A percentile compares a stretch with the other conserved stretches of the same genome.
Conservation (phyloP, 2,797 vertebrate genomes). For the Lates japonicus region DNA sequence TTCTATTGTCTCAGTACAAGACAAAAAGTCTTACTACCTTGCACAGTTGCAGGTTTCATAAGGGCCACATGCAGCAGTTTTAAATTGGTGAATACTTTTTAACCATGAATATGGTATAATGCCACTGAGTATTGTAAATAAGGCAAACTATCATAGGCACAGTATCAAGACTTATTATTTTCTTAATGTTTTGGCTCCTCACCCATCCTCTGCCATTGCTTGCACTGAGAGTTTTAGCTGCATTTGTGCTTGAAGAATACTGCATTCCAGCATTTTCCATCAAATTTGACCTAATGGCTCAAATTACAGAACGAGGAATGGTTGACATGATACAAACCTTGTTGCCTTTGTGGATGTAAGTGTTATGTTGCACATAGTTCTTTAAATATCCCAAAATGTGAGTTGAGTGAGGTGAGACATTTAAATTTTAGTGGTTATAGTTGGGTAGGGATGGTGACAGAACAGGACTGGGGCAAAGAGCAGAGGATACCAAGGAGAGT, state of each 20-base stretch:
- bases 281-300: background rate
- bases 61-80: background rate
- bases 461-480: constrained; percentile 53
- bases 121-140: background rate
- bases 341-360: background rate
- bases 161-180: background rate
- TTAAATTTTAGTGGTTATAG: constrained; percentile 23
- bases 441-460: constrained; percentile 29
- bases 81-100: background rate
- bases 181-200: background rate
- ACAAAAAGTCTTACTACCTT: background rate
- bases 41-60: background rate
- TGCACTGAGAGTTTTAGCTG: background rate
- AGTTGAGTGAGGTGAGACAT: background rate
- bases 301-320: background rate
- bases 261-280: background rate
- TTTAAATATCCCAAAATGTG: constrained; percentile 11
- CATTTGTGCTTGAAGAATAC: background rate
- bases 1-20: background rate
- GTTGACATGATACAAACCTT: background rate
- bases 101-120: background rate
- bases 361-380: background rate
- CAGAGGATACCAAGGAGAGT: constrained; percentile 70
- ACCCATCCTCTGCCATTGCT: background rate
- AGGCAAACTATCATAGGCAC: background rate